Evolutionary conservation across 2,113 vertebrate genomes (phyloP).

Genomic region (Brachypodius melanocephalos): DNA sequence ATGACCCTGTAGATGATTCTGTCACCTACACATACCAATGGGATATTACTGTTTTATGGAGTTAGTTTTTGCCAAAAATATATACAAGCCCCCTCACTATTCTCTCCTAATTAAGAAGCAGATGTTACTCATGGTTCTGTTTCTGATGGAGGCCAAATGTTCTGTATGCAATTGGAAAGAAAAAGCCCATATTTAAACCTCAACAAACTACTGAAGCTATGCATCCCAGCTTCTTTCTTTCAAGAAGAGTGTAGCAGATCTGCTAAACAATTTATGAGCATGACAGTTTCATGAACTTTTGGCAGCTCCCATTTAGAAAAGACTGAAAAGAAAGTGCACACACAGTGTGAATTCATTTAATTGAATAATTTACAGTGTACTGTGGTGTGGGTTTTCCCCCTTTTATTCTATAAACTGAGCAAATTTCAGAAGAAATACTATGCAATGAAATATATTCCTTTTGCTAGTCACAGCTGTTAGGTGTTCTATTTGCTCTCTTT

Average conservation of each 20-base stretch:
- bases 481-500: not conserved
- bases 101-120: not conserved
- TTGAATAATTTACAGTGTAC: not conserved
- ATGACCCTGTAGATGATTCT: not conserved
- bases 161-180: not conserved
- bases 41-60: not conserved
- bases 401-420: not conserved
- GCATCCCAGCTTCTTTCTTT: not conserved
- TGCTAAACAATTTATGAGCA: not conserved
- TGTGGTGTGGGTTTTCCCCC: accelerated
- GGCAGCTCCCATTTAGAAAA: not conserved
- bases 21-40: not conserved
- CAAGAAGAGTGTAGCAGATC: not conserved
- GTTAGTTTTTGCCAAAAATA: not conserved
- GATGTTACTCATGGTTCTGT: not conserved
- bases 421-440: not conserved
- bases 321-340: not conserved
- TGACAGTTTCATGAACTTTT: not conserved
- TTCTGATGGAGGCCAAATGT: not conserved
- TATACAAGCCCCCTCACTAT: not conserved
- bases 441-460: not conserved
- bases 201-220: not conserved
- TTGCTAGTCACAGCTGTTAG: not conserved
- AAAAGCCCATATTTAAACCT: not conserved
- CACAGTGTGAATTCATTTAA: not conserved